phyloP scores from a whole-genome alignment of 2,888 invertebrate species.

The Drosophila algonquin region DNA sequence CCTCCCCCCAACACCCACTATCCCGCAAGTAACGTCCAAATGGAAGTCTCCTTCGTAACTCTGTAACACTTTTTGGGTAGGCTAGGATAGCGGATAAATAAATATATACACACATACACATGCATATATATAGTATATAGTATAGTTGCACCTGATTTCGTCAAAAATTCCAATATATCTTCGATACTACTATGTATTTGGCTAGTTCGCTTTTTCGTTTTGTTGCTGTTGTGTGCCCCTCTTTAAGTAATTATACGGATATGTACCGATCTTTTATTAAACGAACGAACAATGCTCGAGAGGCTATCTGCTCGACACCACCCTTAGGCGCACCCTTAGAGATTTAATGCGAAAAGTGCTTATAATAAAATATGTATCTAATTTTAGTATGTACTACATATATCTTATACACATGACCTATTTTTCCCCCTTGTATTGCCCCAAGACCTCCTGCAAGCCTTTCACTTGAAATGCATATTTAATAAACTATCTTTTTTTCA shows the following conservation, averaged over 20 bases:
- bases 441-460: conserved; percentile 41
- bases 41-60: conserved; percentile 16
- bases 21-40: conserved; percentile 24
- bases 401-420: conserved; percentile 25
- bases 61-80: conserved; percentile 38
- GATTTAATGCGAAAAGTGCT: conserved; percentile 56
- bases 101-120: conserved; percentile 38
- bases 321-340: conserved; percentile 32
- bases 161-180: conserved; percentile 63
- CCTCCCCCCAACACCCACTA: conserved; percentile 10
- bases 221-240: conserved; percentile 6
- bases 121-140: not conserved
- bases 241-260: conserved; percentile 14
- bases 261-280: not conserved
- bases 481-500: conserved; percentile 50
- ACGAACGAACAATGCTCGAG: conserved; percentile 42
- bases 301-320: conserved; percentile 54
- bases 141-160: conserved; percentile 62
- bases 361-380: conserved; percentile 49
- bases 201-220: conserved; percentile 21
- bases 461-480: conserved; percentile 53
- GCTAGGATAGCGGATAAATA: conserved; percentile 48
- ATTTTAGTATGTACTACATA: conserved; percentile 23
- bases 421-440: conserved; percentile 7
- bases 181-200: conserved; percentile 20